A percentile compares a stretch with the other conserved stretches of the same genome.
Conservation (phyloP, 2,888 invertebrate species). For the Brenthis daphne region DNA sequence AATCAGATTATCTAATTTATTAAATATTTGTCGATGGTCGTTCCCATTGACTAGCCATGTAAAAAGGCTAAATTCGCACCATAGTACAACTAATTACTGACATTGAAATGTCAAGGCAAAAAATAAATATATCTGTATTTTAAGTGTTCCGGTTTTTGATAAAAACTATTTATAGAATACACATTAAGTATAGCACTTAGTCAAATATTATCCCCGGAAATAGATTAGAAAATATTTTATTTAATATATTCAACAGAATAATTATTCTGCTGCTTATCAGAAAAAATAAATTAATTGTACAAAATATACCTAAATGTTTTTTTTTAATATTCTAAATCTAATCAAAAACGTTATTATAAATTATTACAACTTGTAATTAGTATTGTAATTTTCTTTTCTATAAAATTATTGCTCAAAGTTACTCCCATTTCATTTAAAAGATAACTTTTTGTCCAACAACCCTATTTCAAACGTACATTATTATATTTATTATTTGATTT, state of each 20-base stretch:
- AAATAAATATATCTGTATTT: conserved; percentile 22
- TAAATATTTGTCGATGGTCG: conserved; percentile 42
- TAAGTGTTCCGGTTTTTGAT: conserved; percentile 6
- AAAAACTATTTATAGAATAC: neutral
- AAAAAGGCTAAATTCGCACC: conserved; percentile 62
- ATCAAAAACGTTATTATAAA: too few species aligned
- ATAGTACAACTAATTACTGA: conserved; percentile 56
- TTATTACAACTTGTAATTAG: neutral
- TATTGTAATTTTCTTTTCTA: neutral
- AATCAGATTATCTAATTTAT: conserved; percentile 26
- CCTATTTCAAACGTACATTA: conserved; percentile 21
- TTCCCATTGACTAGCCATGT: conserved; percentile 74
- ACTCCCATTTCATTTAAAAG: neutral
- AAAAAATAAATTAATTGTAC: too few species aligned
- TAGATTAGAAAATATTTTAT: too few species aligned
- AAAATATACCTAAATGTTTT: too few species aligned
- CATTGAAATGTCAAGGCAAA: conserved; percentile 68
- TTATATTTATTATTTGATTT: conserved; percentile 31
- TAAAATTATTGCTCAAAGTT: neutral
- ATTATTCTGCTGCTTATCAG: too few species aligned
- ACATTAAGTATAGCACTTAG: too few species aligned
- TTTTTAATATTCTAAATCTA: too few species aligned
- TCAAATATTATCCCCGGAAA: too few species aligned
- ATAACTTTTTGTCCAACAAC: conserved; percentile 16
- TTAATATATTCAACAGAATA: too few species aligned